Evolutionary conservation across 2,797 vertebrate genomes (phyloP).

Genomic region (Syndactyla subalaris): DNA sequence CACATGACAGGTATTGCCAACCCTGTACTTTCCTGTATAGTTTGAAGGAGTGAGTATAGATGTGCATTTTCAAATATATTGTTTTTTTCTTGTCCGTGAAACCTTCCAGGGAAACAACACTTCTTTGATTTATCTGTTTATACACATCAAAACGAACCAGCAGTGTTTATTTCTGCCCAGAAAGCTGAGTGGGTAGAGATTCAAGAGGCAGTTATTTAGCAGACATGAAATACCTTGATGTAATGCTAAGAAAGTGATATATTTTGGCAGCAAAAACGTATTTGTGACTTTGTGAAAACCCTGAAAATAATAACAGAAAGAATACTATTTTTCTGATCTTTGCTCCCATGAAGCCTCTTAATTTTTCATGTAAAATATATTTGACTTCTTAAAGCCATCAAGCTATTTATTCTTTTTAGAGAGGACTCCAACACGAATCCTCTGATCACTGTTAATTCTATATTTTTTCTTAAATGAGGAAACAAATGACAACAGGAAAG

Average conservation of each 20-base stretch:
- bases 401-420: background rate
- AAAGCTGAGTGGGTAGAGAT: background rate
- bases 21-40: background rate
- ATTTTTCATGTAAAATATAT: slow-evolving; percentile 40
- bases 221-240: slow-evolving; percentile 13
- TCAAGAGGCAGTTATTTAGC: background rate
- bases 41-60: background rate
- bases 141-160: background rate
- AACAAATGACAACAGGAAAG: slow-evolving; percentile 4
- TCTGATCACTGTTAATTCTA: slow-evolving; percentile 43
- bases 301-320: background rate
- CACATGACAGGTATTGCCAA: background rate
- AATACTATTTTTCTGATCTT: background rate
- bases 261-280: background rate
- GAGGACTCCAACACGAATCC: background rate
- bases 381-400: background rate
- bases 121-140: background rate
- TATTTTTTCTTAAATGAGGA: background rate
- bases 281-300: background rate
- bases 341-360: background rate
- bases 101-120: background rate
- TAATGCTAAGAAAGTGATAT: background rate
- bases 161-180: background rate
- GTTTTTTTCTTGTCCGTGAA: background rate
- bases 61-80: background rate